These are phyloP conservation scores for Fukomys damarensis DNA, from an alignment of 2,113 vertebrate genomes.

Conservation along the genomic window DNA sequence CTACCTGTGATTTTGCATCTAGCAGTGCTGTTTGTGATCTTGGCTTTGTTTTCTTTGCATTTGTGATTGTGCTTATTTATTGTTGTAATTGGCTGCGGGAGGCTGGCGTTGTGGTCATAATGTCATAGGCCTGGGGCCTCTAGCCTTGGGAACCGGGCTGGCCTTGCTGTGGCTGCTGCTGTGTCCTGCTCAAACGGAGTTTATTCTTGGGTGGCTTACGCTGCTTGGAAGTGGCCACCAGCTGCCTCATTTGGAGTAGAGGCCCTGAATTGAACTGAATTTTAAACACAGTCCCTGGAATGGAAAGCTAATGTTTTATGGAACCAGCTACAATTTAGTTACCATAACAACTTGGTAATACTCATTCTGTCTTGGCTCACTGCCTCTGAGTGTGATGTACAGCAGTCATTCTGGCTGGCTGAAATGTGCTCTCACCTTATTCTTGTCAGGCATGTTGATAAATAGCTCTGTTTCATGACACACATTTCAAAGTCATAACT, in stretches of 20 bases:
- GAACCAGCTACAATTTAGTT: constrained; percentile 81
- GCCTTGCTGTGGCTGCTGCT: rapidly evolving
- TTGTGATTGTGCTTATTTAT: not conserved
- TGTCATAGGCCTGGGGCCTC: rapidly evolving
- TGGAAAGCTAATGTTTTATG: constrained; percentile 8
- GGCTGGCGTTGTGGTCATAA: not conserved
- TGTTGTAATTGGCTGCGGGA: not conserved
- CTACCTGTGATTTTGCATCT: not conserved
- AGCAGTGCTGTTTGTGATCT: not conserved
- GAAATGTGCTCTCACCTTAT: constrained; percentile 78
- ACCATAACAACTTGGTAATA: constrained; percentile 82
- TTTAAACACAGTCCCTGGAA: constrained; percentile 62
- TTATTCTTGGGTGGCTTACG: not conserved
- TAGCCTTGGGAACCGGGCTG: not conserved
- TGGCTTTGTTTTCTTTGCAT: not conserved
- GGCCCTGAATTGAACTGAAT: constrained; percentile 37
- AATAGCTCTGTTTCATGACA: constrained; percentile 65
- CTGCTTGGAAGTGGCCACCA: not conserved
- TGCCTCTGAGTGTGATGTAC: not conserved
- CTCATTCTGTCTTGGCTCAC: constrained; percentile 76
- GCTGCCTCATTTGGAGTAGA: not conserved
- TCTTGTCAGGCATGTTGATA: constrained; percentile 74
- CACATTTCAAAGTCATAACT: constrained; percentile 59
- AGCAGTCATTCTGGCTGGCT: constrained; percentile 69
- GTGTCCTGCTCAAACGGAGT: not conserved